A percentile compares a stretch with the other conserved stretches of the same genome.
Conservation (phyloP, 2,797 vertebrate species). For the Hippopotamyrus pictus region DNA sequence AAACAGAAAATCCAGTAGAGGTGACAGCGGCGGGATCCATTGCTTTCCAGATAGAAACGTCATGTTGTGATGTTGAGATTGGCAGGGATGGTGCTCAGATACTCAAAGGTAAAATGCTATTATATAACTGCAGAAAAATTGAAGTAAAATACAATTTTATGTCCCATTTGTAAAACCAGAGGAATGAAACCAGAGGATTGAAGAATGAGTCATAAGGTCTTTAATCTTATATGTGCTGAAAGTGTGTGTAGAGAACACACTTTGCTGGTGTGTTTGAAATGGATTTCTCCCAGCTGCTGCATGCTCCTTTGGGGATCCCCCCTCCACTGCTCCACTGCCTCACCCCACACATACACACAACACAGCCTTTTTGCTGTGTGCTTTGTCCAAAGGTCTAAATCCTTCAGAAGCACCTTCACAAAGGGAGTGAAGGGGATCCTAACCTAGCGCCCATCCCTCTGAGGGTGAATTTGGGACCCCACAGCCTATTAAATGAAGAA, state of each 20-base stretch:
- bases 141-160: background rate
- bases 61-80: background rate
- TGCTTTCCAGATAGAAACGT: slow-evolving; percentile 4
- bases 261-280: background rate
- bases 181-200: background rate
- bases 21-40: background rate
- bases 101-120: background rate
- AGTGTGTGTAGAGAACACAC: background rate
- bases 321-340: background rate
- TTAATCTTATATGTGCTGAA: background rate
- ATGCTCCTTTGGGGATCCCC: background rate
- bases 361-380: background rate
- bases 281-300: background rate
- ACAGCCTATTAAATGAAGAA: background rate
- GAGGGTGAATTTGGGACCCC: background rate
- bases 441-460: background rate
- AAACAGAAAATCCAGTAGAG: background rate
- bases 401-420: background rate
- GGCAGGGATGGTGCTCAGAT: background rate
- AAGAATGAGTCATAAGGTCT: background rate
- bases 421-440: background rate
- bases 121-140: background rate
- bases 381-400: background rate
- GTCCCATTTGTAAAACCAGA: background rate
- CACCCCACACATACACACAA: background rate